Conservation (phyloP, 35 echinoderm and acorn worm genomes). For the Ophioderma brevispina region DNA sequence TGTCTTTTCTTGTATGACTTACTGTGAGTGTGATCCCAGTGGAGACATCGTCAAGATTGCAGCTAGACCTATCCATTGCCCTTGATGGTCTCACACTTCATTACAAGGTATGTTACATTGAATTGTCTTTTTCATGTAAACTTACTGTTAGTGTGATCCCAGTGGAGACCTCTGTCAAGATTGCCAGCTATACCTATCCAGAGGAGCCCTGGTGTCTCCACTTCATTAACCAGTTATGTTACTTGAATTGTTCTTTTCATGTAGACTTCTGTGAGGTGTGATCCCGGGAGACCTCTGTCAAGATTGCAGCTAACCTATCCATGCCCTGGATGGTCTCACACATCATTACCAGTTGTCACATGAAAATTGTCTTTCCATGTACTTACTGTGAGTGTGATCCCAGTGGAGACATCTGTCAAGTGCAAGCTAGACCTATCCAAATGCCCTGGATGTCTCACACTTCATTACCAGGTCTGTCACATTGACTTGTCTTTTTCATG, state of each 20-base stretch:
- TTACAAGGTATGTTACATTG: constrained; percentile 80
- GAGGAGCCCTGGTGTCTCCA: constrained; percentile 63
- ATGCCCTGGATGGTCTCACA: constrained; percentile 68
- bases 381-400: background rate
- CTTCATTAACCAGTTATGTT: constrained; percentile 84
- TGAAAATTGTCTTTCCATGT: no score
- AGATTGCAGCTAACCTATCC: no score
- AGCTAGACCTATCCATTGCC: constrained; percentile 57
- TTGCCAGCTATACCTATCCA: constrained; percentile 49
- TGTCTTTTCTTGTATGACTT: no score
- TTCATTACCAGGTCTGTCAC: no score
- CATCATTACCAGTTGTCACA: constrained; percentile 78
- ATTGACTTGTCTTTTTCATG: no score
- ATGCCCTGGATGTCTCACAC: constrained; percentile 69
- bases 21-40: no score
- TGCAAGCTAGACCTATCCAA: constrained; percentile 44
- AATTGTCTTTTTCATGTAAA: constrained; percentile 23
- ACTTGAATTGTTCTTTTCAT: background rate
- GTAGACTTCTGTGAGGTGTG: no score
- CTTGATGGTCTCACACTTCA: constrained; percentile 69
- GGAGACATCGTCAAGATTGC: no score
- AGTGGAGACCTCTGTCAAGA: constrained; percentile 16
- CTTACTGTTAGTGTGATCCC: constrained; percentile 45
- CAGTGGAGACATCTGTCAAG: constrained; percentile 15
- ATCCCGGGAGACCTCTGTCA: no score